These are phyloP conservation scores for Tupiocoris notatus DNA, from an alignment of 2,888 invertebrate species.

Conservation along the genomic window DNA sequence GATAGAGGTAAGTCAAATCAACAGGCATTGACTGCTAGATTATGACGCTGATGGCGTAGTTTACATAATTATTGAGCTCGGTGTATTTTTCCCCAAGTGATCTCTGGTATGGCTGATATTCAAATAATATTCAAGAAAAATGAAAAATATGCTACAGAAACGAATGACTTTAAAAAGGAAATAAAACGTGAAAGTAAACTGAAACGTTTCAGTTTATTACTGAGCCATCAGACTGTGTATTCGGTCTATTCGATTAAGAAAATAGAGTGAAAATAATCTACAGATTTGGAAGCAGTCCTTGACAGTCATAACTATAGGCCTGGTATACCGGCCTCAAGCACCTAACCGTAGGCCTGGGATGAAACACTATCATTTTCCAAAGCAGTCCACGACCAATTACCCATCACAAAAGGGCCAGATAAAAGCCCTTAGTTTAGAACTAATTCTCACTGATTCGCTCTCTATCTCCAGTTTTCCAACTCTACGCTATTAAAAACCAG, in stretches of 20 bases:
- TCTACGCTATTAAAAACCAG: conserved; percentile 27
- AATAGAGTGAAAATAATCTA: background rate
- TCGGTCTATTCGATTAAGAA: background rate
- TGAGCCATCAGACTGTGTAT: too few relatives aligned
- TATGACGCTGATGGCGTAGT: too few relatives aligned
- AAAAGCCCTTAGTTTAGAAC: conserved; percentile 11
- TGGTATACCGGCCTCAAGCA: conserved; percentile 1
- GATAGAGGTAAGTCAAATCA: too few relatives aligned
- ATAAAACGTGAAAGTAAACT: too few relatives aligned
- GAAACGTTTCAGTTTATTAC: too few relatives aligned
- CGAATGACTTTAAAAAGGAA: too few relatives aligned
- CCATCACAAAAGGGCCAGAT: conserved; percentile 13
- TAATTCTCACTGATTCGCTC: background rate
- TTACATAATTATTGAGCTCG: too few relatives aligned
- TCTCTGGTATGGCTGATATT: too few relatives aligned
- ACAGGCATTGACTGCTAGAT: too few relatives aligned
- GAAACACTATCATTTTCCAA: conserved; percentile 38
- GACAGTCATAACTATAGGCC: conserved; percentile 21
- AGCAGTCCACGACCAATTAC: conserved; percentile 21
- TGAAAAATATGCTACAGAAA: too few relatives aligned
- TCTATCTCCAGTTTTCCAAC: background rate
- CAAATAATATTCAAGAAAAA: too few relatives aligned
- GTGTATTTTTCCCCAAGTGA: too few relatives aligned
- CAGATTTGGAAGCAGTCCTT: background rate
- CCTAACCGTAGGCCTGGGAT: conserved; percentile 20